phyloP scores from a whole-genome alignment of 2,113 vertebrate species.

The Misgurnus mizolepis region DNA sequence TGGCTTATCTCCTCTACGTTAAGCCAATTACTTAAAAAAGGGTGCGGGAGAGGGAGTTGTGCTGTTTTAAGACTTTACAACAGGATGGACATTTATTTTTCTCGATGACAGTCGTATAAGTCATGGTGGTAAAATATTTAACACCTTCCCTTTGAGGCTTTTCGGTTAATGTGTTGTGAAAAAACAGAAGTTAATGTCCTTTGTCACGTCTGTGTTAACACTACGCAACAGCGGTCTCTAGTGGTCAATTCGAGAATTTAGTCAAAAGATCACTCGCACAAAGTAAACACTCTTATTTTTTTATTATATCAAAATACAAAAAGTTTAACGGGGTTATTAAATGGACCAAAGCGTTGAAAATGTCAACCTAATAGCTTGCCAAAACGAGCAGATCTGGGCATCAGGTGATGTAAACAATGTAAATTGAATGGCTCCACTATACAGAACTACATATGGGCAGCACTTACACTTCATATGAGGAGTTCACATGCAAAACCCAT shows the following conservation, averaged over 20 bases:
- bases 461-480: not conserved
- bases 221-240: slow-evolving; percentile 3
- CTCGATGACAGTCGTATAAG: not conserved
- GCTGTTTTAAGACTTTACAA: slow-evolving; percentile 7
- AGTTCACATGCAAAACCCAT: too few relatives aligned
- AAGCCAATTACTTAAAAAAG: not conserved
- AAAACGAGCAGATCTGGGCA: slow-evolving; percentile 57
- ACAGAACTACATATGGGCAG: slow-evolving; percentile 44
- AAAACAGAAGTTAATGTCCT: not conserved
- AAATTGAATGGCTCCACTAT: slow-evolving; percentile 41
- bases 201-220: not conserved
- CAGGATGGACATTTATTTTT: not conserved
- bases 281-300: slow-evolving; percentile 65
- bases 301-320: slow-evolving; percentile 87
- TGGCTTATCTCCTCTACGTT: not conserved
- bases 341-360: slow-evolving; percentile 80
- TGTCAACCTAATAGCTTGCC: slow-evolving; percentile 74
- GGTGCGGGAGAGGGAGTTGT: slow-evolving; percentile 14
- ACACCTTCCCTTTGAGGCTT: slow-evolving; percentile 15
- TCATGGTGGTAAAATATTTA: not conserved
- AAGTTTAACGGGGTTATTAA: slow-evolving; percentile 78
- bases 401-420: slow-evolving; percentile 58
- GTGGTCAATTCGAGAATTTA: not conserved
- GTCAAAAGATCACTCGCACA: slow-evolving; percentile 29
- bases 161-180: not conserved